phyloP scores from a whole-genome alignment of 2,797 vertebrate species.

The Tenualosa ilisha region DNA sequence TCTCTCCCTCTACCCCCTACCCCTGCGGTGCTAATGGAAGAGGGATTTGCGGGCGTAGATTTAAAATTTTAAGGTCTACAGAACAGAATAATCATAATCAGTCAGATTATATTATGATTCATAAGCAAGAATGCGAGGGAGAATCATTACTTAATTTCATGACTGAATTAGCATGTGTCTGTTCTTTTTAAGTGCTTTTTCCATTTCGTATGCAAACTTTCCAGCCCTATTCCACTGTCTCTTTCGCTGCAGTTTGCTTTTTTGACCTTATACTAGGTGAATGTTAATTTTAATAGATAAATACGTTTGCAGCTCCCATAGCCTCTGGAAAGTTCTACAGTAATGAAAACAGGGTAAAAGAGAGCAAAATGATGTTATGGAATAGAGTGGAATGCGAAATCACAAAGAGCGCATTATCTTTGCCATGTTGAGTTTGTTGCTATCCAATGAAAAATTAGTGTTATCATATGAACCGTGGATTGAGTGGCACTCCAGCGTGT shows the following conservation, averaged over 20 bases:
- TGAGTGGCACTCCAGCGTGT: conserved; percentile 5
- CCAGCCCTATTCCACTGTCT: conserved; percentile 35
- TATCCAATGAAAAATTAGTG: neutral
- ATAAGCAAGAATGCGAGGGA: conserved; percentile 66
- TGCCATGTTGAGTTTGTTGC: neutral
- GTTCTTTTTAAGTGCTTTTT: conserved; percentile 69
- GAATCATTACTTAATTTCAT: conserved; percentile 74
- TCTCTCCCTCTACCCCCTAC: conserved; percentile 28
- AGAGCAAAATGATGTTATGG: neutral
- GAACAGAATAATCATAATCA: conserved; percentile 81
- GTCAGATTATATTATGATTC: conserved; percentile 79
- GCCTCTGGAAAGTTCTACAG: neutral
- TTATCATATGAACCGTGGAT: neutral
- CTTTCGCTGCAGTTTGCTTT: conserved; percentile 41
- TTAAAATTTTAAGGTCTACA: conserved; percentile 76
- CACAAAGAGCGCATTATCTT: neutral
- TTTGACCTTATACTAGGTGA: conserved; percentile 43
- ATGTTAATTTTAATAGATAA: conserved; percentile 15
- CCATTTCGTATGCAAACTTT: conserved; percentile 53
- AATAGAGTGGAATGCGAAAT: neutral
- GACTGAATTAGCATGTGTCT: conserved; percentile 74
- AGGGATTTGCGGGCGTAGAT: conserved; percentile 70
- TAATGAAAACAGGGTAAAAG: conserved; percentile 30
- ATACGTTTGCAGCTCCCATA: neutral
- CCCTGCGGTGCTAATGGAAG: conserved; percentile 69